Evolutionary conservation across 2,888 invertebrate genomes (phyloP), one percentile per base, ranked within the genome.

Genomic region (Drosophila nr. perissopoda): DNA sequence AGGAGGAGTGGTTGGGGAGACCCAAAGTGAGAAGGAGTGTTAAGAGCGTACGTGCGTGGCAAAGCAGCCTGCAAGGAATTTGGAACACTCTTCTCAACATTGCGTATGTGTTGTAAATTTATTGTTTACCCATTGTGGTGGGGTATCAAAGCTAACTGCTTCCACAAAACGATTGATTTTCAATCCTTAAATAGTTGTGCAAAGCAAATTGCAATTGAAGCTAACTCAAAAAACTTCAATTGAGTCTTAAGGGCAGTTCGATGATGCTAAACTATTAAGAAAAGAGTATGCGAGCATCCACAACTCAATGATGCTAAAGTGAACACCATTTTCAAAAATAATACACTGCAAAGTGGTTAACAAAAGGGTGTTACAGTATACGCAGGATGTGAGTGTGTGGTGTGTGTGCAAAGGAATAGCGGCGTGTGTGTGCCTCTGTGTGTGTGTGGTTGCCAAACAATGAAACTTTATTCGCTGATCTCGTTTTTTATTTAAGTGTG

Each of bases 381-480:
- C 40, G 53, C 51, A 59, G 13, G 16, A 29, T 57, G 33, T 72
- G 27, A 10, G 4, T 54, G 13, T n/a, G 21, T 62, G 27, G 40
- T 21, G 40, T 48, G 11, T 58, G 13, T 21, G 45, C 45, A 54
- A 57, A 59, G 38, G 49, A 67, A 34, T 53, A 33, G 66, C 58
- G 42, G 62, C 40, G 58, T 76, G 67, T 69, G 54, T 78, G 78
- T 42, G 42, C 13, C n/a, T 45, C 0, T 25, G 11, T 36, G 18
- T 18, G 31, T 4, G 64, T 68, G 69, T 64, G 76, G 71, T 83
- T 76, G 67, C 65, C 85, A 82, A 87, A 89, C 89, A 85, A 87
- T 85, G 87, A 84, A 84, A 89, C 80, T 87, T 87, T 85, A 85
- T 82, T 87, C 84, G 85, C 66, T 70, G 64, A 71, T 76, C 80